Evolutionary conservation across 2,113 vertebrate genomes (phyloP), one percentile per base, ranked within the genome.

Genomic region (Pachycephala philippinensis): DNA sequence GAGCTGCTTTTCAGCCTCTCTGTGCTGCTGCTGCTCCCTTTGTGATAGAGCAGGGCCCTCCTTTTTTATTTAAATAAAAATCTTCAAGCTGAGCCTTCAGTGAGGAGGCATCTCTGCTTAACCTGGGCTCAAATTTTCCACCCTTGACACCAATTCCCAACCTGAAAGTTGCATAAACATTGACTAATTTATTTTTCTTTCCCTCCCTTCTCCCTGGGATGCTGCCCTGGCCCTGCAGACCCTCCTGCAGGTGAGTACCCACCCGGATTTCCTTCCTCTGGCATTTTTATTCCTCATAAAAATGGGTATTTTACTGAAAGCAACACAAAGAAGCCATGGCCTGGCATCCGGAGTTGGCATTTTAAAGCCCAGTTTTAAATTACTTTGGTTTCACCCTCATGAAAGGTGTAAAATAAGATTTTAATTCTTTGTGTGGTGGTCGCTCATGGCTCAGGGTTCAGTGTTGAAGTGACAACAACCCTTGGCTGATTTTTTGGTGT

Each of bases 241-340:
- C 11, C 95, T 97, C 21, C 63, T 97, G 86, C 97, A 97, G 94
- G 97, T 97, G 81, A 97, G 97, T 95, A 77, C 74, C 66, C 35
- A 13, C 74, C 35, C 4, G 3, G 7, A 27, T 75, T 47, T 20
- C 57, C 69, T 71, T 33, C 30, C 22, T 30, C 11, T 40, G 69
- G 15, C 15, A 18, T 14, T 30, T 71, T 54, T 31, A 10, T 24
- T 22, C 50, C 37, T 24, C 53, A 54, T 33, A 22, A 56, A 56
- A 56, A 56, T 35, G 84, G 35, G 1, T 21, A 4, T n/a, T 81
- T 80, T 59, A 8, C 30, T 4, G 37, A 47, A 42, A 89, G 56
- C 35, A 50, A 14, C 71, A 6, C 24, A 28, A 30, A 31, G 17
- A 71, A n/a, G 12, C 42, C 37, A 28, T 39, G 23, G 53, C 3